Conservation (phyloP, 2,888 invertebrate genomes). For the Leuctra nigra region DNA sequence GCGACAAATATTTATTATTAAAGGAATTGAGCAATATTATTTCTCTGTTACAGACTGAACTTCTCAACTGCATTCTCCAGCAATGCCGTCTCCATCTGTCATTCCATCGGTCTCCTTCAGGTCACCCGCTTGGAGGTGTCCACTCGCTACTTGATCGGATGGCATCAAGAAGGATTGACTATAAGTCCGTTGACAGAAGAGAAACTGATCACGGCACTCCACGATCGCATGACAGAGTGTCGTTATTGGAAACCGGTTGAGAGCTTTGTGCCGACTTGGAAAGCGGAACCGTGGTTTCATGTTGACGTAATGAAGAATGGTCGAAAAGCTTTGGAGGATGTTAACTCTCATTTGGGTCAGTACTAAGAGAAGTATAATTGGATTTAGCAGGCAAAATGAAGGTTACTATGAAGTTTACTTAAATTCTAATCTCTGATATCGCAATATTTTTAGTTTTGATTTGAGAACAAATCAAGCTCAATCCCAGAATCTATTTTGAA, state of each 20-base stretch:
- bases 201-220: conserved; percentile 54
- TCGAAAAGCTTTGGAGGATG: conserved; percentile 68
- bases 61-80: conserved; percentile 95
- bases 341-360: conserved; percentile 66
- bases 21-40: not conserved
- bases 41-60: conserved; percentile 59
- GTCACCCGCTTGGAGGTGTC: conserved; percentile 78
- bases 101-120: conserved; percentile 68
- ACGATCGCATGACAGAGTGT: conserved; percentile 93
- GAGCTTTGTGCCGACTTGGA: conserved; percentile 47
- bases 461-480: too few species aligned
- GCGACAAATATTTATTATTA: not conserved
- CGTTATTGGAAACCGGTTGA: conserved; percentile 60
- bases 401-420: too few species aligned
- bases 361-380: not conserved
- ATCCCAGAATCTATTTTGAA: too few species aligned
- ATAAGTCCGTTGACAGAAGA: conserved; percentile 30
- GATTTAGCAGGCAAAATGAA: not conserved
- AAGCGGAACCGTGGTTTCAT: conserved; percentile 66
- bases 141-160: conserved; percentile 60
- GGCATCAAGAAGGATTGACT: conserved; percentile 30
- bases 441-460: too few species aligned
- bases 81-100: conserved; percentile 92
- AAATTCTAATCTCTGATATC: too few species aligned
- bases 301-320: conserved; percentile 78